phyloP scores from a whole-genome alignment of 2,113 vertebrate genomes.

The Channa maculata region DNA sequence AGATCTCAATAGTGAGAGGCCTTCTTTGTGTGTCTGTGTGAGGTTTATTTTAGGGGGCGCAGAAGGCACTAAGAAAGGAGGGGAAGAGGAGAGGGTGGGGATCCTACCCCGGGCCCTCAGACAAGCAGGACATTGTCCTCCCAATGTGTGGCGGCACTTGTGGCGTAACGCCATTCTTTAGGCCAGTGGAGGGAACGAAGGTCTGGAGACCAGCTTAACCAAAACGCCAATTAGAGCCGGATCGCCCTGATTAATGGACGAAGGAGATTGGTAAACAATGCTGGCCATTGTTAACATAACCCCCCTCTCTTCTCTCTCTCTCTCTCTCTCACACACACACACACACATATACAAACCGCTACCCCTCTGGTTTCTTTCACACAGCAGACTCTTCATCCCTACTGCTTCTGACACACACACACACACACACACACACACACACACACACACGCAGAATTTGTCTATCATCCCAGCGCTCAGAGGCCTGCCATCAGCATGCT shows the following conservation, averaged over 20 bases:
- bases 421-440: slow-evolving; percentile 29
- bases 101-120: slow-evolving; percentile 73
- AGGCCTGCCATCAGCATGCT: slow-evolving; percentile 60
- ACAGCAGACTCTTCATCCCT: slow-evolving; percentile 55
- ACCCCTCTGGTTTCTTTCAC: slow-evolving; percentile 62
- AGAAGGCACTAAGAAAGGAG: slow-evolving; percentile 69
- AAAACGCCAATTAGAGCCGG: slow-evolving; percentile 84
- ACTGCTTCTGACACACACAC: slow-evolving; percentile 11
- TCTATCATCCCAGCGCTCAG: slow-evolving; percentile 34
- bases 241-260: slow-evolving; percentile 83
- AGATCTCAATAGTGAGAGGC: slow-evolving; percentile 83
- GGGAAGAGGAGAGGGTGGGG: slow-evolving; percentile 70
- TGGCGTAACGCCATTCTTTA: slow-evolving; percentile 82
- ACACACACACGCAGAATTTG: slow-evolving; percentile 28
- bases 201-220: slow-evolving; percentile 82
- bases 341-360: slow-evolving; percentile 40
- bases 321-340: background rate
- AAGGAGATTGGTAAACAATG: slow-evolving; percentile 82
- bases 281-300: slow-evolving; percentile 70
- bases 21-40: slow-evolving; percentile 80
- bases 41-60: slow-evolving; percentile 79
- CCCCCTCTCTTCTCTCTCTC: slow-evolving; percentile 10
- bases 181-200: slow-evolving; percentile 78
- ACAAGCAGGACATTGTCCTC: slow-evolving; percentile 82
- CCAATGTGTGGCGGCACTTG: slow-evolving; percentile 81